A percentile compares a stretch with the other conserved stretches of the same genome.
Evolutionary conservation across 2,888 invertebrate species (phyloP).

Genomic region (Gibbula magus): DNA sequence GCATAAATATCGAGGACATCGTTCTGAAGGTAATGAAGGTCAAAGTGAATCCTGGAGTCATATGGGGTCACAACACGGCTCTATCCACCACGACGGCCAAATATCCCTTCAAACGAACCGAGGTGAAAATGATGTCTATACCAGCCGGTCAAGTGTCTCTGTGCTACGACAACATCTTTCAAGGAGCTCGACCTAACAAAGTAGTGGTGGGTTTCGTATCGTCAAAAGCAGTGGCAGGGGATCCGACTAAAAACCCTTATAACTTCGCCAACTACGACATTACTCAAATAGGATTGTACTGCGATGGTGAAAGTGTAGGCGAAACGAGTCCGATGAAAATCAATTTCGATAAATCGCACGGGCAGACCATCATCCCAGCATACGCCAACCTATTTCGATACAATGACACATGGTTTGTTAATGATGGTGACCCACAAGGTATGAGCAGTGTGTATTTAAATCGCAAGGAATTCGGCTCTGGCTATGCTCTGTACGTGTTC

Average conservation of each 20-base stretch:
- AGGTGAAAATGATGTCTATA: not conserved
- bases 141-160: not conserved
- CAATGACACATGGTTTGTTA: too few species aligned
- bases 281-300: not conserved
- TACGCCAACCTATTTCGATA: not conserved
- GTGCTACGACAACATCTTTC: not conserved
- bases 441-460: not conserved
- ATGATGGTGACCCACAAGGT: not conserved
- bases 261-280: not conserved
- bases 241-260: not conserved
- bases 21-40: not conserved
- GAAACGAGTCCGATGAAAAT: not conserved
- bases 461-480: not conserved
- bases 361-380: not conserved
- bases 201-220: not conserved
- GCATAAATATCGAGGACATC: not conserved
- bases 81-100: not conserved
- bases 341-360: too few species aligned
- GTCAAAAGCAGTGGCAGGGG: not conserved
- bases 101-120: not conserved
- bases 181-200: not conserved
- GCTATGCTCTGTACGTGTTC: too few species aligned
- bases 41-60: conserved; percentile 36
- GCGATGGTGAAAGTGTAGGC: not conserved
- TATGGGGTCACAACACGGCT: conserved; percentile 30